A percentile compares a stretch with the other conserved stretches of the same genome.
Evolutionary conservation across 2,113 vertebrate genomes (phyloP).

Genomic region (Anolis carolinensis): DNA sequence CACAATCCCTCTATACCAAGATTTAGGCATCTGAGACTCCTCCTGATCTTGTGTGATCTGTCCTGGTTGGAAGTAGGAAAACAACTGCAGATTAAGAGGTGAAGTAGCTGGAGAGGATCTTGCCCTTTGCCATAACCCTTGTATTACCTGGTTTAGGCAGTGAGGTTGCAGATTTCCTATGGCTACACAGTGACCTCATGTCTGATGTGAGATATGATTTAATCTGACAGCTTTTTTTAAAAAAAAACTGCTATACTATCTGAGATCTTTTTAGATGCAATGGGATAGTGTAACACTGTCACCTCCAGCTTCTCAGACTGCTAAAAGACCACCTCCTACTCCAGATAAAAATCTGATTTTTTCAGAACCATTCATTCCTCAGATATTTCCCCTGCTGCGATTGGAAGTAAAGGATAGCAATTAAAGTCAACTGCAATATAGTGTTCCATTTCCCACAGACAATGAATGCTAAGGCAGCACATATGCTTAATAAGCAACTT

Average conservation of each 20-base stretch:
- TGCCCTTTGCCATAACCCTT: background rate
- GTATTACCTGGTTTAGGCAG: background rate
- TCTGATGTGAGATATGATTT: no score
- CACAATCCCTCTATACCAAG: no score
- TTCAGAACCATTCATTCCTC: conserved; percentile 25
- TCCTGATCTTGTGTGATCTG: background rate
- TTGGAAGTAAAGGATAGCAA: background rate
- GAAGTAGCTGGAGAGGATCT: no score
- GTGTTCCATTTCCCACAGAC: conserved; percentile 5
- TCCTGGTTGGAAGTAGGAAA: background rate
- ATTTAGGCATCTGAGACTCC: background rate
- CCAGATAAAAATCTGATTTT: background rate
- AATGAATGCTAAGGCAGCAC: background rate
- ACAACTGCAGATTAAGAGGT: no score
- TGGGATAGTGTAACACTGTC: background rate
- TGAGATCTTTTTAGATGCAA: no score
- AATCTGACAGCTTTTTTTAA: no score
- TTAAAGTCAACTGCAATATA: conserved; percentile 7
- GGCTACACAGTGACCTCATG: fast-evolving
- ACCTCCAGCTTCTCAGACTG: background rate
- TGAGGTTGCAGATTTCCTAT: background rate
- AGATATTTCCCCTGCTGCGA: background rate
- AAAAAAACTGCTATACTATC: background rate
- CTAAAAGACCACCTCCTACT: background rate
- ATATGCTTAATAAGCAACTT: conserved; percentile 8